Evolutionary conservation across 2,797 vertebrate genomes (phyloP).

Genomic region (Myripristis jacobus): DNA sequence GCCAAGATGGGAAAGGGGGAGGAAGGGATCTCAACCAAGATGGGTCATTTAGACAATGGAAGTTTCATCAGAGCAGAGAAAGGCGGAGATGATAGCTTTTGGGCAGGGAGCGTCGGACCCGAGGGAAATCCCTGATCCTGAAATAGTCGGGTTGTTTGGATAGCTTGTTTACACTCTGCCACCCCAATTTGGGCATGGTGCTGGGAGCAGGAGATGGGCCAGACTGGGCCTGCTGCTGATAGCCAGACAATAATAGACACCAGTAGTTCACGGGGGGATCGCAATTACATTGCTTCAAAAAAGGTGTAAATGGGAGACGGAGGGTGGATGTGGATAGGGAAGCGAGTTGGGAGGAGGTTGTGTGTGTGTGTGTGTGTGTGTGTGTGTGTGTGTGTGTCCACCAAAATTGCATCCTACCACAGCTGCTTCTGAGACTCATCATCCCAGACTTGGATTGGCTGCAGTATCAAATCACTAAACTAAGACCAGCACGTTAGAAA

Average conservation of each 20-base stretch:
- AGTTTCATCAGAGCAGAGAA: slow-evolving; percentile 7
- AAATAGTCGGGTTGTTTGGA: slow-evolving; percentile 62
- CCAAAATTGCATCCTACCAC: slow-evolving; percentile 55
- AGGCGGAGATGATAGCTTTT: slow-evolving; percentile 2
- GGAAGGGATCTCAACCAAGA: not conserved
- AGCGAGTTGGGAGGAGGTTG: slow-evolving; percentile 25
- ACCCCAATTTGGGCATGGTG: slow-evolving; percentile 67
- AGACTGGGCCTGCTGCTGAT: slow-evolving; percentile 62
- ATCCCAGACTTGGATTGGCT: slow-evolving; percentile 40
- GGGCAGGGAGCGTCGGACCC: slow-evolving; percentile 3
- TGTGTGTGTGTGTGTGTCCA: slow-evolving; percentile 32
- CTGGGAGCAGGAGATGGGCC: slow-evolving; percentile 65
- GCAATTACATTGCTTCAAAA: slow-evolving; percentile 66
- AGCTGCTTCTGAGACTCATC: slow-evolving; percentile 51
- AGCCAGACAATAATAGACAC: slow-evolving; percentile 66
- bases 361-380: slow-evolving; percentile 24
- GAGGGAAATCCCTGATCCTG: slow-evolving; percentile 53
- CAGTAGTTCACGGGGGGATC: slow-evolving; percentile 40
- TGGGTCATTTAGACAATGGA: slow-evolving; percentile 1
- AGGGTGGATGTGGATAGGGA: slow-evolving; percentile 41
- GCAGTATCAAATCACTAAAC: slow-evolving; percentile 34
- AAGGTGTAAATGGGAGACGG: slow-evolving; percentile 49
- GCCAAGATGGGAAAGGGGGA: not conserved
- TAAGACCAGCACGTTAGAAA: slow-evolving; percentile 4
- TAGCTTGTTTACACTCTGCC: slow-evolving; percentile 70